Conservation (phyloP, 2,113 vertebrate genomes). For the Australoheros scitulus region DNA sequence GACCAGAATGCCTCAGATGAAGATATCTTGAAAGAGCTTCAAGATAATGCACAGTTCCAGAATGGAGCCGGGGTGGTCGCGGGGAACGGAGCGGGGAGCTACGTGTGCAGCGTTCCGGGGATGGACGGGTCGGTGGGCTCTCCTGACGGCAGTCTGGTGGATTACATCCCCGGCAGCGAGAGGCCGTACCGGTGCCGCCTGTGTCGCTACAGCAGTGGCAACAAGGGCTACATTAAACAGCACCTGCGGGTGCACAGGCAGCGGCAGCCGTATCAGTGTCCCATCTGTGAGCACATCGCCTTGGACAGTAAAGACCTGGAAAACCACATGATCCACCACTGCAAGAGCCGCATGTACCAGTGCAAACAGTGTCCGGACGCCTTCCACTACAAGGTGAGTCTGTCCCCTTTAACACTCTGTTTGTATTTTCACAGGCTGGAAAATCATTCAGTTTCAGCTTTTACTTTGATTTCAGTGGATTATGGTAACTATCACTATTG, state of each 20-base stretch:
- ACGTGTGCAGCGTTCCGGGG: slow-evolving; percentile 29
- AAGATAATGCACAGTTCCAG: slow-evolving; percentile 92
- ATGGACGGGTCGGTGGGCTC: slow-evolving; percentile 45
- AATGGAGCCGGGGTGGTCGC: slow-evolving; percentile 43
- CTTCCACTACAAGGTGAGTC: slow-evolving; percentile 94
- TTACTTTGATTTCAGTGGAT: too few species aligned
- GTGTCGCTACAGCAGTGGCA: slow-evolving; percentile 93
- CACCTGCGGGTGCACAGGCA: slow-evolving; percentile 93
- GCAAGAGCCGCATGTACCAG: slow-evolving; percentile 90
- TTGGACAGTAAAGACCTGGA: slow-evolving; percentile 90
- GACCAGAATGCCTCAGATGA: slow-evolving; percentile 96
- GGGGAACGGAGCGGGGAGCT: slow-evolving; percentile 9
- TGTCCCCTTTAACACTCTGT: too few species aligned
- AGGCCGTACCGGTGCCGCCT: slow-evolving; percentile 92
- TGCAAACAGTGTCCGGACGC: slow-evolving; percentile 89
- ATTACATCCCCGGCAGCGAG: slow-evolving; percentile 86
- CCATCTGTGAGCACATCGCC: slow-evolving; percentile 95
- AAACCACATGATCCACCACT: slow-evolving; percentile 96
- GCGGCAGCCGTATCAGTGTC: slow-evolving; percentile 94
- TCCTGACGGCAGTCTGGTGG: slow-evolving; percentile 82
- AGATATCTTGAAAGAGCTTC: slow-evolving; percentile 93
- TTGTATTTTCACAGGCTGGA: too few species aligned
- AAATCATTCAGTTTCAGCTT: too few species aligned
- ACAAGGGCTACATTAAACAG: slow-evolving; percentile 97
- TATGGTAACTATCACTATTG: too few species aligned